These are phyloP conservation scores for Erebia epiphron DNA, from an alignment of 2,888 invertebrate species.

Conservation along the genomic window DNA sequence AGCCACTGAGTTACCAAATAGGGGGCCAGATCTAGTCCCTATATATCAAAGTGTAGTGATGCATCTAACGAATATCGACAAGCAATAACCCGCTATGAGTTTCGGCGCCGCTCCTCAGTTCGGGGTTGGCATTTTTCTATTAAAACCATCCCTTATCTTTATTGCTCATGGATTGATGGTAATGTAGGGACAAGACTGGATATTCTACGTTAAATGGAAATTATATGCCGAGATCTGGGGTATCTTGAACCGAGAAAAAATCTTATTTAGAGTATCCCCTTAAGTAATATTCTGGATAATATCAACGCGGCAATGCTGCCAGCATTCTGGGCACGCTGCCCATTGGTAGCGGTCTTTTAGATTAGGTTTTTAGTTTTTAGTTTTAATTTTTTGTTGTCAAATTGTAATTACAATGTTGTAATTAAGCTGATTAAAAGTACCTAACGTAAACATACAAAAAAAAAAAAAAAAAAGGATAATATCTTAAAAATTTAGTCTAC, in stretches of 20 bases:
- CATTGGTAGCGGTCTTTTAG: too few species aligned
- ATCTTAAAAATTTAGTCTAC: too few species aligned
- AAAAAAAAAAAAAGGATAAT: too few species aligned
- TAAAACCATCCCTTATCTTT: slow-evolving; percentile 33
- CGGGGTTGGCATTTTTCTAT: slow-evolving; percentile 44
- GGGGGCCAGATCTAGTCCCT: slow-evolving; percentile 50
- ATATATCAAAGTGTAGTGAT: slow-evolving; percentile 44
- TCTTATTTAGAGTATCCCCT: too few species aligned
- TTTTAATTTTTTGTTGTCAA: too few species aligned
- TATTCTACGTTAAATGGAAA: not conserved
- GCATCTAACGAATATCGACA: slow-evolving; percentile 51
- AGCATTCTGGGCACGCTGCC: too few species aligned
- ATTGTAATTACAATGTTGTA: too few species aligned
- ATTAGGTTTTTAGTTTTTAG: too few species aligned
- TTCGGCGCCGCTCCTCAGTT: slow-evolving; percentile 34
- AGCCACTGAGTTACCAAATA: not conserved
- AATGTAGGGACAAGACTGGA: not conserved
- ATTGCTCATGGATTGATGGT: slow-evolving; percentile 24
- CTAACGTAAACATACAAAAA: too few species aligned
- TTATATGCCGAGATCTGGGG: not conserved
- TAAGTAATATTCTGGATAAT: too few species aligned
- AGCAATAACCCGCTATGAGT: slow-evolving; percentile 46
- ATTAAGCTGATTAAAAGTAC: too few species aligned
- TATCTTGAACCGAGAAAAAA: not conserved
- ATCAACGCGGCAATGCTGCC: too few species aligned